Evolutionary conservation across 2,888 invertebrate species (phyloP).

Genomic region (Endotricha flammealis): DNA sequence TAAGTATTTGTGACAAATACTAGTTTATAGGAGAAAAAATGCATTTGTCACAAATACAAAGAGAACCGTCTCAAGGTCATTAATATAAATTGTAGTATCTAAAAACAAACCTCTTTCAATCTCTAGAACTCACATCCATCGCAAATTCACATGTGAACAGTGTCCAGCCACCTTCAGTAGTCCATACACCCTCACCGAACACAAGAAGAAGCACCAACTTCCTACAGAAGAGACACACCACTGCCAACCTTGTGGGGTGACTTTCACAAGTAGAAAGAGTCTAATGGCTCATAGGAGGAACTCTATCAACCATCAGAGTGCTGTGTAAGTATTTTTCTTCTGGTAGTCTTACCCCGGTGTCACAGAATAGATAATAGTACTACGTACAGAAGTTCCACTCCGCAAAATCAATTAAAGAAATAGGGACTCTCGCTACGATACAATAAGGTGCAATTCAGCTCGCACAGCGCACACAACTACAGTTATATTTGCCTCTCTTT

Average conservation of each 20-base stretch:
- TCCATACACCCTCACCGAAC: conserved; percentile 51
- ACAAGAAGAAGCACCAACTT: conserved; percentile 39
- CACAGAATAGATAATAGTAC: no score
- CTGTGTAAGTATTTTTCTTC: conserved; percentile 34
- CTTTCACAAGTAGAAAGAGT: conserved; percentile 37
- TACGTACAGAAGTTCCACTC: no score
- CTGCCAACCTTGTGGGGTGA: conserved; percentile 34
- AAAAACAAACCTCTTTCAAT: no score
- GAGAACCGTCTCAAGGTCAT: conserved; percentile 8
- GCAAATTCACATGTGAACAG: conserved; percentile 45
- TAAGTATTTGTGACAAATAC: no score
- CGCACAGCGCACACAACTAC: no score
- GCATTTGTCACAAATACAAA: no score
- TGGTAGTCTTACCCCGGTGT: no score
- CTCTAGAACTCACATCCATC: conserved; percentile 55
- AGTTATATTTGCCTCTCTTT: no score
- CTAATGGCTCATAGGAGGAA: conserved; percentile 43
- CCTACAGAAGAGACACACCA: conserved; percentile 11
- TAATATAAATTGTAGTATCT: background rate
- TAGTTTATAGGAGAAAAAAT: no score
- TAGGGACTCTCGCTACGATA: no score
- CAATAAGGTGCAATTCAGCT: no score
- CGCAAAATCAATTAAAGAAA: no score
- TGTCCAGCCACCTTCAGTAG: conserved; percentile 46
- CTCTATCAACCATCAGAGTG: conserved; percentile 40